Base-by-base conservation (phyloP, 2,797 vertebrate genomes). In the Miichthys miiuy region DNA sequence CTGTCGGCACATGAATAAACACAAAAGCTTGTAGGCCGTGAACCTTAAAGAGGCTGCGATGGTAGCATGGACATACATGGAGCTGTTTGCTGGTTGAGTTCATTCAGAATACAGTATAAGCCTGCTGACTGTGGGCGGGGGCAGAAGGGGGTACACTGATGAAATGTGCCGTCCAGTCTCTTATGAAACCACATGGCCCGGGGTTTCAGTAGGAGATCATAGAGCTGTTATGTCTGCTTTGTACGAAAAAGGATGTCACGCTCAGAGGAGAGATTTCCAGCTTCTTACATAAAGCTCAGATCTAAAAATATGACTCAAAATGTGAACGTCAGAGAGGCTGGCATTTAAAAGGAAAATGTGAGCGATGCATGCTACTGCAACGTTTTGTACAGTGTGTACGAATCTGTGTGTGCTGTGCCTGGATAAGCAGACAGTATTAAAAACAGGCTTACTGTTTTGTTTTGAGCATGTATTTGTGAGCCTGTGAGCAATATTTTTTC, bases 51-150 rank as follows among this genome's bases (percentile, higher is more conserved):
- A 62, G 63, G 75, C 77, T 76, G 67, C 70, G 68, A 56, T 27
- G 46, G 75, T 1, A 48, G 61, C 75, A 90, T 88, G 89, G 75
- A 91, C 92, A 90, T 92, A 93, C 89, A 93, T 90, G 91, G 91
- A 88, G 86, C 79, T 88, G 70, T 61, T 79, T 77, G 74, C 67
- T 83, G 84, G 74, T 75, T 75, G 75, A 76, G 44, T 75, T 84
- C 13, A 50, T 75, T 85, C 72, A 68, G 51, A 72, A 72, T 9
- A n/a, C 72, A 68, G 51, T 74, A 74, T 9, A n/a, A 67, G 79
- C 41, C 72, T 56, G 72, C 38, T 65, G 80, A 80, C 38, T 46
- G 68, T 5, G 27, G 58, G 58, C 21, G 38, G 10, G 44, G 41
- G 48, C 52, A 52, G 52, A 54, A 47, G 52, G 61, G 52, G 51